phyloP scores from a whole-genome alignment of 2,888 invertebrate species.

The Hymenopus coronatus region DNA sequence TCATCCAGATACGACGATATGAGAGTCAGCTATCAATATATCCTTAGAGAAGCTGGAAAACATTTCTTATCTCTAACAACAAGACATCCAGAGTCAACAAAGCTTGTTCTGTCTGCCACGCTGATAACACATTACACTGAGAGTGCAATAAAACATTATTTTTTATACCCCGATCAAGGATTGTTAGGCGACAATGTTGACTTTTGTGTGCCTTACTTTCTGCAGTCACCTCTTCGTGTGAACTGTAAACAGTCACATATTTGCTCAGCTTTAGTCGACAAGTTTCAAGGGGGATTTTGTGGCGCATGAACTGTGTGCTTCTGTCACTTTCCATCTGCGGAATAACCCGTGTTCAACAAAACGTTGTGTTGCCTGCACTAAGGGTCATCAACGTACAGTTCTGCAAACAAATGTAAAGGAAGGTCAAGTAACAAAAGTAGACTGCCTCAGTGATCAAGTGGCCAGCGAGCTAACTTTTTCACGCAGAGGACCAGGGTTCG shows the following conservation, averaged over 20 bases:
- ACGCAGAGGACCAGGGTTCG: too few species aligned
- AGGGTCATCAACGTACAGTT: background rate
- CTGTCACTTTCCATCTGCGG: background rate
- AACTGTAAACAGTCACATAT: background rate
- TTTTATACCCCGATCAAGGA: background rate
- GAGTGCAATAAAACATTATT: background rate
- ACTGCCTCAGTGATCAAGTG: too few species aligned
- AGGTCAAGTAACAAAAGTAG: too few species aligned
- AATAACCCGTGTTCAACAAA: background rate
- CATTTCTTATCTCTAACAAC: background rate
- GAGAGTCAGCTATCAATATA: background rate
- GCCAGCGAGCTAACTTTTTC: too few species aligned
- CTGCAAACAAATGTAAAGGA: background rate
- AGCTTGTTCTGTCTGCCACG: background rate
- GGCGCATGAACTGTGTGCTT: too few species aligned
- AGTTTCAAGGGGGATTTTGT: background rate
- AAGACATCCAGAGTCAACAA: background rate
- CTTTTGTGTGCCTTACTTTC: background rate
- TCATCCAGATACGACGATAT: too few species aligned
- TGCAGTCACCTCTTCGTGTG: background rate
- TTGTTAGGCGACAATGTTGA: background rate
- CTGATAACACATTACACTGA: background rate
- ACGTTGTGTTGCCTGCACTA: background rate
- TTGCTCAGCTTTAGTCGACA: background rate
- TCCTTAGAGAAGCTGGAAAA: background rate